Conservation (phyloP, 2,888 invertebrate species). For the Sylvicola cinctus region DNA sequence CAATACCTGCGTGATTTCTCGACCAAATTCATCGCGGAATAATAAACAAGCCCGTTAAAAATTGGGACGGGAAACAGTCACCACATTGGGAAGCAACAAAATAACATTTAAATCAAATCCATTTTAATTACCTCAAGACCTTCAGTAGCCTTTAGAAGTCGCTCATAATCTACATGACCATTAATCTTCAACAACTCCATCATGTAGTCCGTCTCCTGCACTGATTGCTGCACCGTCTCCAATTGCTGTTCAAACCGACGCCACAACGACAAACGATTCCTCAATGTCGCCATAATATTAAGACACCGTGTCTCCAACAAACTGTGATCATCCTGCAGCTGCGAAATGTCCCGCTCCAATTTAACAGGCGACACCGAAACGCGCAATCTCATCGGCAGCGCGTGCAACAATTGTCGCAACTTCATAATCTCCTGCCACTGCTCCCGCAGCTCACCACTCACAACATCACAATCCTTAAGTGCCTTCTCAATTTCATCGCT, state of each 20-base stretch:
- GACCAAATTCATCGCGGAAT: too few species aligned
- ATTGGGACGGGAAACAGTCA: too few species aligned
- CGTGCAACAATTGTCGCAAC: conserved; percentile 53
- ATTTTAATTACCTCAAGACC: conserved; percentile 50
- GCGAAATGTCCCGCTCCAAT: conserved; percentile 56
- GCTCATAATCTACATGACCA: conserved; percentile 65
- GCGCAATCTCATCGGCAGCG: conserved; percentile 50
- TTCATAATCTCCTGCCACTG: conserved; percentile 64
- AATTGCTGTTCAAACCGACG: conserved; percentile 54
- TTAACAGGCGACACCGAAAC: conserved; percentile 58
- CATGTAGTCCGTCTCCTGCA: conserved; percentile 73
- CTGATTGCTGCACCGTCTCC: conserved; percentile 60
- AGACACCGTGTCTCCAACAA: conserved; percentile 49
- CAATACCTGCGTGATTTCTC: too few species aligned
- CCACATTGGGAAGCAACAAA: too few species aligned
- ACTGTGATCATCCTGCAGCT: conserved; percentile 50
- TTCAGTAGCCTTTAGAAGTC: conserved; percentile 63
- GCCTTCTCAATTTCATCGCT: conserved; percentile 61
- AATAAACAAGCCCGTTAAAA: too few species aligned
- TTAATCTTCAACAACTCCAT: conserved; percentile 67
- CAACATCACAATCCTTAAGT: conserved; percentile 46
- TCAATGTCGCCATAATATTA: conserved; percentile 40
- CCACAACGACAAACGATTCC: conserved; percentile 49
- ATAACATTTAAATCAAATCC: too few species aligned
- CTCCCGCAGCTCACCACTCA: conserved; percentile 43